Percentiles rank a stretch among this genome's conserved stretches.
phyloP scores from a whole-genome alignment of 2,888 invertebrate genomes.

The Myathropa florea region DNA sequence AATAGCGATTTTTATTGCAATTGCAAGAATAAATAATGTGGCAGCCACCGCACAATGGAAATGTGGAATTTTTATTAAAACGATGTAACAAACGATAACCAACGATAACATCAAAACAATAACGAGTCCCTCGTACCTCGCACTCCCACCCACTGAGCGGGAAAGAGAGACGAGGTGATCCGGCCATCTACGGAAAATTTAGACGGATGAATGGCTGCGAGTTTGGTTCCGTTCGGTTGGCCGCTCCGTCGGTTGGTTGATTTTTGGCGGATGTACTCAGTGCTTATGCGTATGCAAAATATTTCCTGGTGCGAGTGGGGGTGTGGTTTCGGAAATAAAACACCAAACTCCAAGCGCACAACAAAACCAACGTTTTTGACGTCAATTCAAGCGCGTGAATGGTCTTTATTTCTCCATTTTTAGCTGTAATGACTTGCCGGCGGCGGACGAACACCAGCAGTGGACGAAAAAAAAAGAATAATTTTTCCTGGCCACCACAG shows the following conservation, averaged over 20 bases:
- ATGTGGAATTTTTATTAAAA: slow-evolving; percentile 70
- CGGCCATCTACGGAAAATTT: slow-evolving; percentile 41
- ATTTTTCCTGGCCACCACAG: slow-evolving; percentile 32
- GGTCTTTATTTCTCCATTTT: slow-evolving; percentile 17
- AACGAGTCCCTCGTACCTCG: slow-evolving; percentile 1
- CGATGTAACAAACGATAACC: slow-evolving; percentile 66
- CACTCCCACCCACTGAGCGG: neutral
- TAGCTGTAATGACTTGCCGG: neutral
- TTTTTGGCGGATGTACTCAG: slow-evolving; percentile 59
- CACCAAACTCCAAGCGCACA: slow-evolving; percentile 1
- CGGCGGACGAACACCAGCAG: neutral
- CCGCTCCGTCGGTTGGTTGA: slow-evolving; percentile 53
- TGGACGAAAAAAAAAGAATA: neutral
- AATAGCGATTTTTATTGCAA: slow-evolving; percentile 71
- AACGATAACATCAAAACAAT: slow-evolving; percentile 69
- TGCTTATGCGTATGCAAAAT: slow-evolving; percentile 54
- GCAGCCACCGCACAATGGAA: slow-evolving; percentile 36
- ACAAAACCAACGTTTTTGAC: slow-evolving; percentile 46
- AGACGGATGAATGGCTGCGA: slow-evolving; percentile 56
- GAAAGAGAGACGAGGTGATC: neutral
- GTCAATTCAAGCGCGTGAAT: slow-evolving; percentile 55
- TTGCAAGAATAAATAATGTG: slow-evolving; percentile 67
- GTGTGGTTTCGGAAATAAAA: slow-evolving; percentile 25
- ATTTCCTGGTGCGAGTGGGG: slow-evolving; percentile 37
- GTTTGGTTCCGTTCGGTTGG: slow-evolving; percentile 11